phyloP scores from a whole-genome alignment of 2,888 invertebrate species.

The Deladenus siricidicola region DNA sequence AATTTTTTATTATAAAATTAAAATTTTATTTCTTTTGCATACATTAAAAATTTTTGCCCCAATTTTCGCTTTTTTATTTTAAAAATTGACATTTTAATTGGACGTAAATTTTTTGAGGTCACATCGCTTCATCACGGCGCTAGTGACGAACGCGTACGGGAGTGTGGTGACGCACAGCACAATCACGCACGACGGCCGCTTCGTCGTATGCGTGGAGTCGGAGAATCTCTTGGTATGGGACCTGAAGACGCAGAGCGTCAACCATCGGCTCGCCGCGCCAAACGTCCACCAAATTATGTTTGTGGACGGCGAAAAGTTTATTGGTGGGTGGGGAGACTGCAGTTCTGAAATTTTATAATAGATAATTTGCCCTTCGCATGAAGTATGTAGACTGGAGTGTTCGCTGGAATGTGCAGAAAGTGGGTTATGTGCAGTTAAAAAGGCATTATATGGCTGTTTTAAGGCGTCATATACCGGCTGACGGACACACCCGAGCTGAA shows the following conservation, averaged over 20 bases:
- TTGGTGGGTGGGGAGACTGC: too few species aligned
- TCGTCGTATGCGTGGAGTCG: constrained; percentile 29
- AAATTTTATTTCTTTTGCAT: neutral
- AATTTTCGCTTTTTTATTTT: neutral
- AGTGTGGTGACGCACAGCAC: constrained; percentile 41
- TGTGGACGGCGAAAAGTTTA: constrained; percentile 33
- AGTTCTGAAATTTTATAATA: too few species aligned
- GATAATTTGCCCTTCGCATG: too few species aligned
- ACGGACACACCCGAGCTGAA: constrained; percentile 47
- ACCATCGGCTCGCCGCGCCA: constrained; percentile 33
- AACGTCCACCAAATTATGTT: constrained; percentile 37
- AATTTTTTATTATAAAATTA: too few species aligned
- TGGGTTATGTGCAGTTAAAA: neutral
- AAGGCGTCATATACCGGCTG: constrained; percentile 33
- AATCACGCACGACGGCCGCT: constrained; percentile 35
- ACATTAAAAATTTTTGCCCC: neutral
- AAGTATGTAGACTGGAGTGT: too few species aligned
- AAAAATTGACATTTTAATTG: too few species aligned
- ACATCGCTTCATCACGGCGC: constrained; percentile 40
- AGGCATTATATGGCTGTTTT: constrained; percentile 14
- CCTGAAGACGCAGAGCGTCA: constrained; percentile 42
- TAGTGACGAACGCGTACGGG: constrained; percentile 45
- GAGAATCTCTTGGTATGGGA: constrained; percentile 44
- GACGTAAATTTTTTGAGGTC: constrained; percentile 20
- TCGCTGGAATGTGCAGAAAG: too few species aligned